Base-by-base conservation (phyloP, 2,113 vertebrate genomes). In the Smithornis capensis region DNA sequence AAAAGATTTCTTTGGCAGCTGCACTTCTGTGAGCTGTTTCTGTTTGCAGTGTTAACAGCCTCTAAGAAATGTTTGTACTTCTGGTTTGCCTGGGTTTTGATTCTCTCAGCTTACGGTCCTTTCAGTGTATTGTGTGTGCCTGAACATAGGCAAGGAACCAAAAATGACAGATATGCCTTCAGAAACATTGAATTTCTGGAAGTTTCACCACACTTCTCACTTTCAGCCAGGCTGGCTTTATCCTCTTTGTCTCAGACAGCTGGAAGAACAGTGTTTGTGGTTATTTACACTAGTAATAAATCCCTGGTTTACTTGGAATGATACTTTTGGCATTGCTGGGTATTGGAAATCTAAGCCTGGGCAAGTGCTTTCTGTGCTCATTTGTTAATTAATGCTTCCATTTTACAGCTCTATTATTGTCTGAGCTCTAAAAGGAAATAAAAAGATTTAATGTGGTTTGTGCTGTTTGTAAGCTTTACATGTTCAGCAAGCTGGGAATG, bases 1-100 rank as follows among this genome's bases (percentile, higher is more conserved):
- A 65, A 89, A 87, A 86, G 42, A 25, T 88, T 86, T 74, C 76
- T 92, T 90, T 81, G 91, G 91, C 94, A 94, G 71, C 75, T 80
- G 57, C 27, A 4, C 6, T 1, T 85, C 69, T 73, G 63, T 79
- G 90, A 82, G 68, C 62, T 53, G 37, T 76, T 80, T 55, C 44
- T 86, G 57, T 89, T 81, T 67, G 76, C 60, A 29, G 76, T 37
- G 37, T 64, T 68, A 63, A 45, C 68, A 91, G 19, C 50, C 49
- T 62, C 50, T 64, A 12, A 74, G 79, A 75, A 92, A 59, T 22
- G 19, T 77, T 90, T 74, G 83, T 89, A 56, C 64, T 70, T 86
- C 68, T 93, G 71, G 5, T 71, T 87, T 67, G 38, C 64, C 83
- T 29, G 0, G 57, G 86, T 53, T 74, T 38, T 49, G 35, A 38